Conservation (phyloP, 2,888 invertebrate species). For the Rambutsinella grinnellia region DNA sequence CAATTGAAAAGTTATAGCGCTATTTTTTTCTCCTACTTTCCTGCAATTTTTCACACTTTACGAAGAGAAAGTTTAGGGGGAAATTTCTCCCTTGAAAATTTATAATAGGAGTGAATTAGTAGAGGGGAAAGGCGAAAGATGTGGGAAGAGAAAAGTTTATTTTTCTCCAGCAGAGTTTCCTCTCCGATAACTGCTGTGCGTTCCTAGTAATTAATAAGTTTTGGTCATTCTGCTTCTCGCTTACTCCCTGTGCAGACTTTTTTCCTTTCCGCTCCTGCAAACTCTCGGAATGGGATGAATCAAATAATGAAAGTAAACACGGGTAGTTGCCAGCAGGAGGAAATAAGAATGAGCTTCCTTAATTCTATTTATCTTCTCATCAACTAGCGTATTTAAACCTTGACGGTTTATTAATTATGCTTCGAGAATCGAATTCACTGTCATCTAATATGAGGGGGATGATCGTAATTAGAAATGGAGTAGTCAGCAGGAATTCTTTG, state of each 20-base stretch:
- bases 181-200: not conserved
- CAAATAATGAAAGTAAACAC: not conserved
- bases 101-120: not conserved
- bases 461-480: not conserved
- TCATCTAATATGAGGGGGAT: not conserved
- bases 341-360: too few relatives aligned
- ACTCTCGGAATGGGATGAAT: too few relatives aligned
- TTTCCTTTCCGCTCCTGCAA: not conserved
- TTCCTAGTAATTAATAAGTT: conserved; percentile 17
- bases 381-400: too few relatives aligned
- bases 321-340: too few relatives aligned
- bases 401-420: too few relatives aligned
- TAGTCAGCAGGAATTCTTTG: not conserved
- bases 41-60: not conserved
- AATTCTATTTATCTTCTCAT: too few relatives aligned
- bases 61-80: not conserved
- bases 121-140: not conserved
- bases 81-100: not conserved
- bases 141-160: not conserved
- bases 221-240: conserved; percentile 17
- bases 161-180: not conserved
- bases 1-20: too few relatives aligned
- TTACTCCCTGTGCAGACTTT: not conserved
- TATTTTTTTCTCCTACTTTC: not conserved
- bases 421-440: too few relatives aligned